Conservation (phyloP, 1,140 invertebrate species). For the Brachionus sp. region DNA sequence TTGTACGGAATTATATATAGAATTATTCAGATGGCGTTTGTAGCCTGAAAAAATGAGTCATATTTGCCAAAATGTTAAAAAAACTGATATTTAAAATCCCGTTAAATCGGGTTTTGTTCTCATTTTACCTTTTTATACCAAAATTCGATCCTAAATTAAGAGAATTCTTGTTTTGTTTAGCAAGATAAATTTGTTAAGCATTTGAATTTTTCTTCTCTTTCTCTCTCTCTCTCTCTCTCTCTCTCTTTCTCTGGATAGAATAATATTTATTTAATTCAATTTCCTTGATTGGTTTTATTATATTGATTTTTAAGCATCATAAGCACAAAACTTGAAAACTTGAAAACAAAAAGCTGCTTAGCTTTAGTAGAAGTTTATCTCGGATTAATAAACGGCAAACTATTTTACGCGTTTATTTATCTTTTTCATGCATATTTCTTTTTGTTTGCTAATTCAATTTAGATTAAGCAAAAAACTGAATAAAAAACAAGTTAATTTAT, state of each 20-base stretch:
- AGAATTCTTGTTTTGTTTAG: background rate
- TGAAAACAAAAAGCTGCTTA: background rate
- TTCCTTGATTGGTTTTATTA: conserved; percentile 5
- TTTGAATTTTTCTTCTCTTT: background rate
- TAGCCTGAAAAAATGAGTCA: background rate
- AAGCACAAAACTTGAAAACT: background rate
- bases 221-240: background rate
- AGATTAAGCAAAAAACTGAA: background rate
- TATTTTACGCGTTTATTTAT: background rate
- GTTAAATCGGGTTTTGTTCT: background rate
- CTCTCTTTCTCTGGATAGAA: background rate
- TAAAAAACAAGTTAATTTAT: background rate
- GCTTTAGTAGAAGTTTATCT: background rate
- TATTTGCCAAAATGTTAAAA: background rate
- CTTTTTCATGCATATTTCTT: background rate
- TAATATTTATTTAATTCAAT: conserved; percentile 20
- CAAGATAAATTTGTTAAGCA: background rate
- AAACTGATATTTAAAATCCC: background rate
- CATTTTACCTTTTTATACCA: background rate
- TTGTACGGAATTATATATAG: background rate
- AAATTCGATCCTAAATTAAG: background rate
- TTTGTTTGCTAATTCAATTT: too few relatives aligned
- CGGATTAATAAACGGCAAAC: background rate
- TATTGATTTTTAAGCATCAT: background rate
- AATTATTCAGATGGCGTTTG: background rate